Conservation (phyloP, 92 coral and sea anemone species). For the Micromussa lordhowensis region DNA sequence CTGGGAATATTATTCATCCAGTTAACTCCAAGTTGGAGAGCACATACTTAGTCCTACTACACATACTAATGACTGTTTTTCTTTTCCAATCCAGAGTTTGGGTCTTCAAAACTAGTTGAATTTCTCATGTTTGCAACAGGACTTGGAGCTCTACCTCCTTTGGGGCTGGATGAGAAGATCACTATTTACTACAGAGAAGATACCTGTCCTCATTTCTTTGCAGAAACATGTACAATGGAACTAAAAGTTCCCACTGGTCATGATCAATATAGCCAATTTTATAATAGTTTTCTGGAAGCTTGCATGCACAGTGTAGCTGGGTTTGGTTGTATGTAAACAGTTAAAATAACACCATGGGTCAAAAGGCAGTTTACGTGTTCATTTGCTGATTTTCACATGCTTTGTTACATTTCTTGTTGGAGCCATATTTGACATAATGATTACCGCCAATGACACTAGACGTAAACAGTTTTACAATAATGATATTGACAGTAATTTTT, state of each 20-base stretch:
- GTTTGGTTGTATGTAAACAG: constrained; percentile 14
- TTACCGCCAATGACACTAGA: not conserved
- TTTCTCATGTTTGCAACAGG: constrained; percentile 34
- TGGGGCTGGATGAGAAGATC: constrained; percentile 31
- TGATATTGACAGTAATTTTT: constrained; percentile 4
- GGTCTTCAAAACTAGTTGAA: constrained; percentile 7
- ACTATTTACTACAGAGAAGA: constrained; percentile 9
- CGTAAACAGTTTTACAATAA: not conserved
- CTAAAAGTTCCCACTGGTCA: constrained; percentile 31
- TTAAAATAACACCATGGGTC: not conserved
- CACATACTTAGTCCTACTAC: constrained; percentile 1
- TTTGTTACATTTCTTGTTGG: not conserved
- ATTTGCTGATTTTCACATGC: constrained; percentile 8
- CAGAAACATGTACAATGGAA: constrained; percentile 35
- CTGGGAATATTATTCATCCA: constrained; percentile 14
- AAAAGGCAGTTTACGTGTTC: constrained; percentile 9
- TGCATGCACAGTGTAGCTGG: constrained; percentile 20
- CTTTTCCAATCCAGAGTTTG: constrained; percentile 11
- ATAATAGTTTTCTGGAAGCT: constrained; percentile 19
- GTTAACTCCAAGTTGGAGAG: constrained; percentile 15
- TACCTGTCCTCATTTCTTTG: constrained; percentile 5
- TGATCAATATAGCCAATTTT: constrained; percentile 1
- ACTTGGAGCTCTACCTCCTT: constrained; percentile 21
- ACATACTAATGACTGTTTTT: constrained; percentile 9
- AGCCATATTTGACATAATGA: constrained; percentile 17